Evolutionary conservation across 2,888 invertebrate species (phyloP), one percentile per base, ranked within the genome.

Genomic region (Baronia brevicornis): DNA sequence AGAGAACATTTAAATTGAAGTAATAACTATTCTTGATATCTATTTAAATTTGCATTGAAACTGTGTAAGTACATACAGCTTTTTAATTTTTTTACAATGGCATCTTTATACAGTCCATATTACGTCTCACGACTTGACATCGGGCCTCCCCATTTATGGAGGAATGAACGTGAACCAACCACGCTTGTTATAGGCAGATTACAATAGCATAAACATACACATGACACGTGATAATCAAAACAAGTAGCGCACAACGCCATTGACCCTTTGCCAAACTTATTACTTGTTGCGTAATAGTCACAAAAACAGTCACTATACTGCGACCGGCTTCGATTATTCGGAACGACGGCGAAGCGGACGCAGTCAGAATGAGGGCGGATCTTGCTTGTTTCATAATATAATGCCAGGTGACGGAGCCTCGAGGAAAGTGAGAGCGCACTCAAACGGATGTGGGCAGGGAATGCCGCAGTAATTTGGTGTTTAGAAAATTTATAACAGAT

Each of bases 361-460:
- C 21, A 23, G 40, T 58, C 66, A 65, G 69, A 70, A 54, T 68
- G 53, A 38, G 44, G 61, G 54, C 69, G 68, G 62, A 54, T 53
- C 58, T 54, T 44, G 49, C 35, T 41, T 46, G 66, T 77, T 75
- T 73, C 74, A 62, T 73, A 77, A 78, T 57, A 34, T 38, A 30
- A 41, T 27, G 44, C 29, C 39, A 48, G 41, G 45, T 38, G 43
- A 39, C 37, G 35, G 39, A 33, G 43, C 44, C 46, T 43, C 38
- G 41, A 59, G 44, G 60, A 61, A 69, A 70, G 67, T 60, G 62
- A 71, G 57, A 61, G 53, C 42, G 42, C 26, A 32, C 33, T 42
- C 44, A 48, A 36, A 44, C 60, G 60, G 58, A 61, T 60, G 48
- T 51, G 36, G 46, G 32, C 30, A 46, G 53, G 59, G 51, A 60